Evolutionary conservation across 2,113 vertebrate genomes (phyloP).

Genomic region (Shinisaurus crocodilurus): DNA sequence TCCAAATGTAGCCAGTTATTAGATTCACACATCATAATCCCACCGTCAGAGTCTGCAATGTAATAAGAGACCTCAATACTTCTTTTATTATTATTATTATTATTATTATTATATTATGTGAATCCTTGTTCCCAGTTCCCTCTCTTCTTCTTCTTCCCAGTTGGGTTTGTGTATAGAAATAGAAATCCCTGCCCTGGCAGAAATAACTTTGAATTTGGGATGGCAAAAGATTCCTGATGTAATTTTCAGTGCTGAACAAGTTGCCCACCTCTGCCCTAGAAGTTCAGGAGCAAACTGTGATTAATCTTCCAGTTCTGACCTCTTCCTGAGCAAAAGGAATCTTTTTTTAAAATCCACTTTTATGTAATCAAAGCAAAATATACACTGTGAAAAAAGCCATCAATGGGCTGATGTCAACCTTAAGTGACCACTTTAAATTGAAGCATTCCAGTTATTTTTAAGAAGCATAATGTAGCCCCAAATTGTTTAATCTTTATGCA

Average conservation of each 20-base stretch:
- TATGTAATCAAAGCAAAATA: conserved; percentile 20
- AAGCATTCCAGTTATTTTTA: neutral
- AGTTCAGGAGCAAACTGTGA: neutral
- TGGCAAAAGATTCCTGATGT: neutral
- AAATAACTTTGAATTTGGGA: neutral
- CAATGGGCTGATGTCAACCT: neutral
- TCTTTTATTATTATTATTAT: too few species aligned
- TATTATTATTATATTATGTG: neutral
- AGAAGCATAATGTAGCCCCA: neutral
- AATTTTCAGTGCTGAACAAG: neutral
- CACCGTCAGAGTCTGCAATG: neutral
- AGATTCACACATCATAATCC: neutral
- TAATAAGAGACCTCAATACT: neutral
- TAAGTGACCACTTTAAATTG: conserved; percentile 27
- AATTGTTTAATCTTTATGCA: conserved; percentile 3
- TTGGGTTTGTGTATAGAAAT: neutral
- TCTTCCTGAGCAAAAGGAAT: conserved; percentile 13
- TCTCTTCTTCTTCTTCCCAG: neutral
- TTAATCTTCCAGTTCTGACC: conserved; percentile 31
- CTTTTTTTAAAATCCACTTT: neutral
- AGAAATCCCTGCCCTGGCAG: neutral
- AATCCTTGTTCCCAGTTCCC: neutral
- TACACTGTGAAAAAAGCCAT: neutral
- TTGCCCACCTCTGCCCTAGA: neutral
- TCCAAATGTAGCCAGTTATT: neutral